Percentiles rank a stretch among this genome's conserved stretches.
Conservation (phyloP, 2,888 invertebrate species). For the Dicyrtomina minuta region DNA sequence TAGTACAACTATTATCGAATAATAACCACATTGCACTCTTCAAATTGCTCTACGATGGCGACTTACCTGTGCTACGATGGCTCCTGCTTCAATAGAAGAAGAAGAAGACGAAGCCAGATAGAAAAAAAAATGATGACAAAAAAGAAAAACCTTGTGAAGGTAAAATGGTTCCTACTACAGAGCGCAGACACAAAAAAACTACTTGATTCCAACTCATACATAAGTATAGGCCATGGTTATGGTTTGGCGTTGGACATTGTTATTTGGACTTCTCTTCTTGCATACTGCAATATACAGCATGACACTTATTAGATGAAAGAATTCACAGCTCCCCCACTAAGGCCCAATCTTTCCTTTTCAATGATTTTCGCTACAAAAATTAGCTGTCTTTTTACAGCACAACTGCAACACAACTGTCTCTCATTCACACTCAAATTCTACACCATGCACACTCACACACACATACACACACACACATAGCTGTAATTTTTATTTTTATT, state of each 20-base stretch:
- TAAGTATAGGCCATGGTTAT: constrained; percentile 5
- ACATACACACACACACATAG: neutral
- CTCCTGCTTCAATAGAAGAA: no score
- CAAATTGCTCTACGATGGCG: constrained; percentile 27
- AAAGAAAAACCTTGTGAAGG: constrained; percentile 32
- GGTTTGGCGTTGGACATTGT: no score
- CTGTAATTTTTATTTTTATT: no score
- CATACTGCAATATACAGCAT: constrained; percentile 6
- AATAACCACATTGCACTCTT: constrained; percentile 22
- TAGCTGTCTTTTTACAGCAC: neutral
- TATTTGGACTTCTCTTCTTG: neutral
- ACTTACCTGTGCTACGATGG: neutral
- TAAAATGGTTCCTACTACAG: constrained; percentile 17
- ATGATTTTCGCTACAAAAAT: constrained; percentile 19
- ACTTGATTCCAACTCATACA: neutral
- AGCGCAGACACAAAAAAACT: constrained; percentile 13
- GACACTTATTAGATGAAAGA: constrained; percentile 1
- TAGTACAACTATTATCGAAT: constrained; percentile 4
- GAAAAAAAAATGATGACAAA: constrained; percentile 5
- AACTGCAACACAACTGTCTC: neutral
- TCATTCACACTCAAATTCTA: neutral
- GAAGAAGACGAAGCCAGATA: neutral
- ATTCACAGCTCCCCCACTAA: neutral
- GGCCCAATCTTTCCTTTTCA: constrained; percentile 9
- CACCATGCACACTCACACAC: neutral